Evolutionary conservation across 2,113 vertebrate species (phyloP).

Genomic region (Gulo gulo): DNA sequence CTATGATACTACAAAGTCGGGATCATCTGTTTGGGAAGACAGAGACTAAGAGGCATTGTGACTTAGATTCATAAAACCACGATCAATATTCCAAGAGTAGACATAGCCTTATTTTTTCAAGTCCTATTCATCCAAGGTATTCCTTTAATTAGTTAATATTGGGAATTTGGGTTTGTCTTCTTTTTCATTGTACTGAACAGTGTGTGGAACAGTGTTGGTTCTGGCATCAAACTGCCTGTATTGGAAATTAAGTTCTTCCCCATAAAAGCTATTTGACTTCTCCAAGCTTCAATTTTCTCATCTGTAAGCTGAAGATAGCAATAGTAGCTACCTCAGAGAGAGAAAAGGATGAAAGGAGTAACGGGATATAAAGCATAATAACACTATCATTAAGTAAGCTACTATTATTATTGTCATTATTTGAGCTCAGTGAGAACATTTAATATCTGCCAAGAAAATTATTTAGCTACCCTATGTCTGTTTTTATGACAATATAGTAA

Average conservation of each 20-base stretch:
- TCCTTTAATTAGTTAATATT: background rate
- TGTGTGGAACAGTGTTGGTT: background rate
- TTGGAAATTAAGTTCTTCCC: background rate
- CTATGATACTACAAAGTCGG: background rate
- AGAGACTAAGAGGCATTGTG: background rate
- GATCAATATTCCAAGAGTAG: background rate
- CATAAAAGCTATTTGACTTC: background rate
- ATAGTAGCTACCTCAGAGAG: background rate
- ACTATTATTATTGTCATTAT: background rate
- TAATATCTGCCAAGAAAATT: conserved; percentile 4
- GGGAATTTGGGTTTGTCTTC: background rate
- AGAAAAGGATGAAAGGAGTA: background rate
- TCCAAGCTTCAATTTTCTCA: conserved; percentile 33
- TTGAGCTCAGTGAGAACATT: background rate
- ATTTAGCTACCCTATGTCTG: background rate
- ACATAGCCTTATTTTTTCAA: background rate
- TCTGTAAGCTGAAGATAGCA: background rate
- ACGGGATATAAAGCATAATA: background rate
- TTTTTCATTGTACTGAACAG: background rate
- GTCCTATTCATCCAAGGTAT: background rate
- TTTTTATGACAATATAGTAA: background rate
- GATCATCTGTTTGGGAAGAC: background rate
- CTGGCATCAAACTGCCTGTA: background rate
- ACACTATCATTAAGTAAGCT: background rate
- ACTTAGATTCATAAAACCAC: conserved; percentile 24